These are phyloP conservation scores for Parotia lawesii DNA, from an alignment of 2,113 vertebrate species.

Conservation along the genomic window DNA sequence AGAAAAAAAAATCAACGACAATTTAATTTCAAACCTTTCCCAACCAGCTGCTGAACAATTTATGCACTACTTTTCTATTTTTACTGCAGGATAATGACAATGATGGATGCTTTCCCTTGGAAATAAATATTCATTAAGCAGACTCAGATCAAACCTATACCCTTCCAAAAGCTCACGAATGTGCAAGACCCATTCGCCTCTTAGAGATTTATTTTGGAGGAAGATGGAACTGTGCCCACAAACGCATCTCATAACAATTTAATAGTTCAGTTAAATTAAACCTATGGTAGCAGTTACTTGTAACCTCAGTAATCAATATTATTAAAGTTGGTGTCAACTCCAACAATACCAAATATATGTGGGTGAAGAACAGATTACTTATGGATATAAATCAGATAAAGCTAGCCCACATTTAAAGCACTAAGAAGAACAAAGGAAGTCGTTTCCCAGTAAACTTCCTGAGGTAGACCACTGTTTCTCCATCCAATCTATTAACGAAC, in stretches of 20 bases:
- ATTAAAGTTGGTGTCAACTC: conserved; percentile 44
- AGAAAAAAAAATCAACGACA: conserved; percentile 68
- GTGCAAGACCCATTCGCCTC: conserved; percentile 38
- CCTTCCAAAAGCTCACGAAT: conserved; percentile 17
- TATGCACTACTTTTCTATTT: conserved; percentile 69
- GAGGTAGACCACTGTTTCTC: conserved; percentile 3
- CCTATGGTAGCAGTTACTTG: conserved; percentile 34
- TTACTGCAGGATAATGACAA: conserved; percentile 71
- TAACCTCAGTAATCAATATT: conserved; percentile 57
- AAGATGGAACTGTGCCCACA: conserved; percentile 53
- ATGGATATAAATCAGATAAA: conserved; percentile 1
- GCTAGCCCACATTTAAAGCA: background rate
- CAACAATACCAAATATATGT: conserved; percentile 45
- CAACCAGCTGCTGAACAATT: conserved; percentile 61
- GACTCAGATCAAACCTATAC: conserved; percentile 56
- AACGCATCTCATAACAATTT: conserved; percentile 56
- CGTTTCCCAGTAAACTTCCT: background rate
- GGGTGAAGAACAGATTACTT: conserved; percentile 46
- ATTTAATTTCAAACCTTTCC: conserved; percentile 70
- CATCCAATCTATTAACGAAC: background rate
- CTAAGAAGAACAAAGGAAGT: conserved; percentile 9
- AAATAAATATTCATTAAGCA: conserved; percentile 76
- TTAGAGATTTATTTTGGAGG: conserved; percentile 52
- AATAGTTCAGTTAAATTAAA: conserved; percentile 68
- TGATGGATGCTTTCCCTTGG: conserved; percentile 71